Conservation (phyloP, 2,888 invertebrate genomes). For the Eristalis pertinax region DNA sequence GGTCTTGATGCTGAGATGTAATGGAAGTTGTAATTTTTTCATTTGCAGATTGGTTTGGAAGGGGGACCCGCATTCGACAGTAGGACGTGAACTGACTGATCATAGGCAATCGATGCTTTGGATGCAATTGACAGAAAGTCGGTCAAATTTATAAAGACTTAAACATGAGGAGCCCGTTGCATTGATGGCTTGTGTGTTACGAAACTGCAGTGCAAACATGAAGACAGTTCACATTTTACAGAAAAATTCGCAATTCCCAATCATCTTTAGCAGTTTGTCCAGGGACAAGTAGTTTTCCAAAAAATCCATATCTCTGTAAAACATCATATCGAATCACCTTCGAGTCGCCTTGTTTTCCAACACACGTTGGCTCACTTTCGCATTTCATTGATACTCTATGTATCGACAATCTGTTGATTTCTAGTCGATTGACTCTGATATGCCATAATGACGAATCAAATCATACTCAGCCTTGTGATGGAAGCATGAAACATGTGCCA, state of each 20-base stretch:
- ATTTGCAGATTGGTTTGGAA: neutral
- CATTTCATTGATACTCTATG: neutral
- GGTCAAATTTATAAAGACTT: neutral
- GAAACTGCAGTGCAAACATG: no score
- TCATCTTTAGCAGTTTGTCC: neutral
- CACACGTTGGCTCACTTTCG: neutral
- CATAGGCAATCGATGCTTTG: neutral
- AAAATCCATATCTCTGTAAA: neutral
- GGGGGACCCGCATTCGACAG: neutral
- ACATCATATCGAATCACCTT: neutral
- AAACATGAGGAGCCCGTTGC: no score
- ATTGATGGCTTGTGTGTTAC: no score
- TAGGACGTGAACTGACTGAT: neutral
- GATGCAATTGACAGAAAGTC: neutral
- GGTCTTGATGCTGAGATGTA: neutral
- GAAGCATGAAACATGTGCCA: neutral
- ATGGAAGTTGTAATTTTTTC: neutral
- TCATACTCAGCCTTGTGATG: neutral
- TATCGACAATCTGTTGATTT: neutral
- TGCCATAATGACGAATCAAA: neutral
- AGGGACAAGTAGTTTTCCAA: neutral
- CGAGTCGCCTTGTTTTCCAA: neutral
- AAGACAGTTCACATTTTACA: no score
- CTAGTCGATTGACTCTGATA: neutral
- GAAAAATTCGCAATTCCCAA: no score